These are phyloP conservation scores for Danio kyathit DNA, from an alignment of 2,797 vertebrate genomes.

Conservation along the genomic window DNA sequence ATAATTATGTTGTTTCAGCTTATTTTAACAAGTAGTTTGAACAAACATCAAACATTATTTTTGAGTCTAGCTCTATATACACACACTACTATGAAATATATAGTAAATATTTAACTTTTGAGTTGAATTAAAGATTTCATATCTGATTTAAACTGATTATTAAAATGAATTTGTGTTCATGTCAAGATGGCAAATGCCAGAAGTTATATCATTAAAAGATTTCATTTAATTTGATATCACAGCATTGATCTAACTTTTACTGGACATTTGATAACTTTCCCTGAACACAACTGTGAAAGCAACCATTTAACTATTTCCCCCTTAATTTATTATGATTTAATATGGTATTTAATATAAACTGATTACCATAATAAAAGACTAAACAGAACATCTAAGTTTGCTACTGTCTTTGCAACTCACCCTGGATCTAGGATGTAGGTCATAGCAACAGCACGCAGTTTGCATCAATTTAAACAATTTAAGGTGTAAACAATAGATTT, in stretches of 20 bases:
- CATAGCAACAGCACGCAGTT: neutral
- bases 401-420: neutral
- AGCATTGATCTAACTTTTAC: neutral
- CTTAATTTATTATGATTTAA: neutral
- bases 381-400: neutral
- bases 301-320: neutral
- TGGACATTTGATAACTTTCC: neutral
- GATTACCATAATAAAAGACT: neutral
- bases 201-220: no score
- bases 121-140: neutral
- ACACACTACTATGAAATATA: no score
- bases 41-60: no score
- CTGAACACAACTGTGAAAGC: neutral
- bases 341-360: neutral
- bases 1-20: no score
- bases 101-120: no score
- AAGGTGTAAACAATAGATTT: no score
- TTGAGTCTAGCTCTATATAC: no score
- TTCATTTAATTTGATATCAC: neutral
- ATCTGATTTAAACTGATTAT: neutral
- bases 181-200: neutral
- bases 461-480: neutral
- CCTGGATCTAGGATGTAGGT: neutral
- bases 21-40: no score
- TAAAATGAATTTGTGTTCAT: neutral